Evolutionary conservation across 2,113 vertebrate genomes (phyloP).

Genomic region (Polypterus senegalus): DNA sequence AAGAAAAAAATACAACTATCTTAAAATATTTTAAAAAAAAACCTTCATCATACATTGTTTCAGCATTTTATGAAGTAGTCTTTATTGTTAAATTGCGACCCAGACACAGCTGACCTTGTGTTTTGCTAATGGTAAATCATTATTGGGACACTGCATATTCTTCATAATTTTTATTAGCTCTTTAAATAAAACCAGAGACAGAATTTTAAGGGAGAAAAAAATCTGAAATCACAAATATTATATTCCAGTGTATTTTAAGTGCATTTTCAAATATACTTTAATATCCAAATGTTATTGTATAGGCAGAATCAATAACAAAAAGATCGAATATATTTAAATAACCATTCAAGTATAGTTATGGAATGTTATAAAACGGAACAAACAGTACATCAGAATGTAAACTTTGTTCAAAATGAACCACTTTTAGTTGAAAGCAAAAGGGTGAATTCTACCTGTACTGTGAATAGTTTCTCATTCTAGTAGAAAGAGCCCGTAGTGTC

Average conservation of each 20-base stretch:
- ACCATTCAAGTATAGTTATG: conserved; percentile 98
- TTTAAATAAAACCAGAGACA: conserved; percentile 98
- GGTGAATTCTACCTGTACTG: conserved; percentile 41
- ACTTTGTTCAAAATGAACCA: conserved; percentile 71
- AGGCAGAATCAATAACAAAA: conserved; percentile 74
- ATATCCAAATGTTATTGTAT: conserved; percentile 84
- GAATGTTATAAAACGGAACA: conserved; percentile 91
- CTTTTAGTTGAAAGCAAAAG: conserved; percentile 67
- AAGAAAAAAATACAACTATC: no score
- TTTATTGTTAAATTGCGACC: no score
- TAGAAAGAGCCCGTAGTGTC: conserved; percentile 66
- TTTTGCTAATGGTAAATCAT: conserved; percentile 28
- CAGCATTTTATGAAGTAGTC: no score
- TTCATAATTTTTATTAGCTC: conserved; percentile 93
- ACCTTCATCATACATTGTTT: no score
- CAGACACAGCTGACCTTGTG: not conserved
- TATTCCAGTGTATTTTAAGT: conserved; percentile 99
- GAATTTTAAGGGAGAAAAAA: conserved; percentile 52
- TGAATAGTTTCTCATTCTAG: conserved; percentile 57
- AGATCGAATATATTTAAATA: conserved; percentile 90
- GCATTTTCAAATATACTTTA: conserved; percentile 96
- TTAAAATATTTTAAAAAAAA: no score
- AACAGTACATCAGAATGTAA: conserved; percentile 94
- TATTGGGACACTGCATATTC: conserved; percentile 63
- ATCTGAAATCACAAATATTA: conserved; percentile 92